Conservation (phyloP, 2,888 invertebrate genomes). For the Bibio marci region DNA sequence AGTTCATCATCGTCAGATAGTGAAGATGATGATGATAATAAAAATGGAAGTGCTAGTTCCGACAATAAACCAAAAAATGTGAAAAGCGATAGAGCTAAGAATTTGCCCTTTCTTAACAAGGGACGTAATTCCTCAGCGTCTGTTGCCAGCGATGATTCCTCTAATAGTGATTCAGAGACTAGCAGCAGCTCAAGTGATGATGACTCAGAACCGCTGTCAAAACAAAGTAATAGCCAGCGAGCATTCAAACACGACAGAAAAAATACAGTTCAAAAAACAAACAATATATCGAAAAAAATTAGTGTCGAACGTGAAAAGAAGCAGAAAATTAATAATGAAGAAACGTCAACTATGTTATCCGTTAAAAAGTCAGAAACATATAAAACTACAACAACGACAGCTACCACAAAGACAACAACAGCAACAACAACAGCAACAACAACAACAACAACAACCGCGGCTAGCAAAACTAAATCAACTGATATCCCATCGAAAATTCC, state of each 20-base stretch:
- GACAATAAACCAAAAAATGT: constrained; percentile 22
- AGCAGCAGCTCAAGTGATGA: constrained; percentile 31
- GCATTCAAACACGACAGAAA: constrained; percentile 20
- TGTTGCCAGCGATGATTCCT: constrained; percentile 40
- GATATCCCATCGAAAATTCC: background rate
- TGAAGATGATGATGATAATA: constrained; percentile 28
- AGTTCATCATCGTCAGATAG: constrained; percentile 38
- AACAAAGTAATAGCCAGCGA: constrained; percentile 7
- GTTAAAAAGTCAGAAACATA: too few relatives aligned
- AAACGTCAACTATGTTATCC: too few relatives aligned
- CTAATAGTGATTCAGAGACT: constrained; percentile 11
- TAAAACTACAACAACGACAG: constrained; percentile 50
- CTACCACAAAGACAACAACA: too few relatives aligned
- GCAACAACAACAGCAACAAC: constrained; percentile 30
- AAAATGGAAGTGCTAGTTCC: too few relatives aligned
- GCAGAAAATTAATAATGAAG: too few relatives aligned
- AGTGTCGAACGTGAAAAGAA: too few relatives aligned
- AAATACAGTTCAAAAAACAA: constrained; percentile 25
- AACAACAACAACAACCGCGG: constrained; percentile 4
- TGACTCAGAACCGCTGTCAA: constrained; percentile 14
- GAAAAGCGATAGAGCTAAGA: constrained; percentile 37
- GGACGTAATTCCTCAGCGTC: constrained; percentile 46
- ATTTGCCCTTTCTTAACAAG: constrained; percentile 69
- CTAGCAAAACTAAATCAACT: constrained; percentile 5
- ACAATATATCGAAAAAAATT: constrained; percentile 24